phyloP scores from a whole-genome alignment of 2,888 invertebrate genomes.

The Rhimphoctona megacephalus region DNA sequence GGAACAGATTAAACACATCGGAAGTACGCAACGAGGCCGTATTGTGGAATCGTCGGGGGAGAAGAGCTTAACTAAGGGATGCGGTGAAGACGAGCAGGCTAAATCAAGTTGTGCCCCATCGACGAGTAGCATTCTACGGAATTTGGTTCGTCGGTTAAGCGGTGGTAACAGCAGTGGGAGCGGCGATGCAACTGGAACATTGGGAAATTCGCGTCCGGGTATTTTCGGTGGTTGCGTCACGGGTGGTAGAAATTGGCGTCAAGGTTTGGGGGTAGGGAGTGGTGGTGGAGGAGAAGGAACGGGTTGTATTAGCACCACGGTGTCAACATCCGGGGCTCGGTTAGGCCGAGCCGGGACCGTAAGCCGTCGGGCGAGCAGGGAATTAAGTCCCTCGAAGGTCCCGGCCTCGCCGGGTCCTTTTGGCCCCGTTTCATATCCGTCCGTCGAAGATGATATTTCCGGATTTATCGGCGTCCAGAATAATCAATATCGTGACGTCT shows the following conservation, averaged over 20 bases:
- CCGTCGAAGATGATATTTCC: conserved; percentile 71
- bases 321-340: conserved; percentile 79
- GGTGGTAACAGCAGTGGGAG: conserved; percentile 71
- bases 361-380: conserved; percentile 81
- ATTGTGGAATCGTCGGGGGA: conserved; percentile 72
- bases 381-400: conserved; percentile 80
- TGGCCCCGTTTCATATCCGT: conserved; percentile 56
- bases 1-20: conserved; percentile 27
- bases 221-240: conserved; percentile 57
- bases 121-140: conserved; percentile 71
- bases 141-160: conserved; percentile 77
- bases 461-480: conserved; percentile 10
- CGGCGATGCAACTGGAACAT: conserved; percentile 50
- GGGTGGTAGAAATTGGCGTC: conserved; percentile 54
- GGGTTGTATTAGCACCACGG: conserved; percentile 76
- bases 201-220: conserved; percentile 38
- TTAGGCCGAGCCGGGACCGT: conserved; percentile 77
- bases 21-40: conserved; percentile 59
- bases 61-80: conserved; percentile 56
- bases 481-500: conserved; percentile 31
- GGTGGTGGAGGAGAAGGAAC: conserved; percentile 59
- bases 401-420: conserved; percentile 68
- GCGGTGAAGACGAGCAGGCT: conserved; percentile 54
- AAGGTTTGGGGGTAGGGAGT: conserved; percentile 50
- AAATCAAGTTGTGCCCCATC: conserved; percentile 44